Evolutionary conservation across 30 jellyfish, hydroid and myxozoan species (phyloP).

Genomic region (Rhopilema esculentum): DNA sequence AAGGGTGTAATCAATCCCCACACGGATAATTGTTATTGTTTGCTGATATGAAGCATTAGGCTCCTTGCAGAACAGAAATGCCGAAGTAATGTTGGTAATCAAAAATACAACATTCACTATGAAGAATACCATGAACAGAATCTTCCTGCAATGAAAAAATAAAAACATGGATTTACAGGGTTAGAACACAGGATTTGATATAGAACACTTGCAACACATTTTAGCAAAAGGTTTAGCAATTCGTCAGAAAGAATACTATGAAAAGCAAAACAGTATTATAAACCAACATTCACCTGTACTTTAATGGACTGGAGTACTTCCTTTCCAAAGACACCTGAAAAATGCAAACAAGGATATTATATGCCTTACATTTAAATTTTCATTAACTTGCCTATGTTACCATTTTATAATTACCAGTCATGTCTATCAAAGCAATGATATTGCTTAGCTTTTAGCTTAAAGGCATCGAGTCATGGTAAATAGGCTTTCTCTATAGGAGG

Average conservation of each 20-base stretch:
- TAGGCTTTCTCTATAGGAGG: no score
- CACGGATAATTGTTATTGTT: constrained; percentile 82
- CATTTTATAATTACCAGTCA: no score
- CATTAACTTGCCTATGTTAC: no score
- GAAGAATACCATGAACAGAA: constrained; percentile 52
- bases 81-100: constrained; percentile 77
- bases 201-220: neutral
- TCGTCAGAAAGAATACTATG: constrained; percentile 56
- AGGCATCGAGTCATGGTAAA: no score
- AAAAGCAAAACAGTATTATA: constrained; percentile 8
- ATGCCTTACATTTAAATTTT: no score
- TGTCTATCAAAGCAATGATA: no score
- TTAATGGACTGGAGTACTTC: constrained; percentile 21
- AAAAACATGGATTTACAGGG: no score
- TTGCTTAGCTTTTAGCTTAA: no score
- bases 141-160: constrained; percentile 58
- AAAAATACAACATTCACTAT: constrained; percentile 73
- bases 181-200: no score
- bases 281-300: constrained; percentile 19
- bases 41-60: constrained; percentile 89
- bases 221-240: no score
- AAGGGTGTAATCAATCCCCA: constrained; percentile 84
- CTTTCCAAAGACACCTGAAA: constrained; percentile 54
- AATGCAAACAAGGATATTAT: neutral
- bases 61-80: constrained; percentile 74